Base-by-base conservation (phyloP, 2,888 invertebrate genomes). In the Eutolmus rufibarbis region DNA sequence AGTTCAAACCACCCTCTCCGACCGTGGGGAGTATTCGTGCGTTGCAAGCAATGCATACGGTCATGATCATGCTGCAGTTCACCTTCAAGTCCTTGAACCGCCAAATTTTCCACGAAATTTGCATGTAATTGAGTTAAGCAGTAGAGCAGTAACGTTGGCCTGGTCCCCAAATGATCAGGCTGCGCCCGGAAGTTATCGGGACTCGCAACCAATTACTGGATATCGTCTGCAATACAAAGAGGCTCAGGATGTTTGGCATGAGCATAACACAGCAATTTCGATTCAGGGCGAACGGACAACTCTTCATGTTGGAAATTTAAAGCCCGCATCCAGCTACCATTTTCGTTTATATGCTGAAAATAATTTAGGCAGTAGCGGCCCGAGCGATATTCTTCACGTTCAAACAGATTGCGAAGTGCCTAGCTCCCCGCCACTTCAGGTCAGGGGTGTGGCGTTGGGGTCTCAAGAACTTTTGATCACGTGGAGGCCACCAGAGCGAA, bases 401-500 rank as follows among this genome's bases (percentile, higher is more conserved):
- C 93, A 94, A 90, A 94, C 94, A 0, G 94, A 94, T 79, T 93
- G 93, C 0, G 94, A 94, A 93, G 95, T 95, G 0, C 96, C 96
- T 0, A 95, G 95, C 19, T 96, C 96, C 66, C 94, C 96, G 0
- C 96, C 96, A 0, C 93, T 93, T 34, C 94, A 94, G 90, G 95
- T 96, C 31, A 94, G 94, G 81, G 95, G 95, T 19, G 94, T 95
- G 51, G 94, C 96, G 0, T 93, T 95, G 14, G 95, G 95, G 1
- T 95, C 96, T 0, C 95, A 96, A 88, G 95, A 96, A 91, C 92
- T 96, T 77, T 94, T 95, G 90, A 95, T 96, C 88, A 94, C 95
- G n/a, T 96, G 96, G 96, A 94, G 95, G 86, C 95, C 96, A 5
- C 96, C 96, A 0, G 94, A 95, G 57, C 93, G 95, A n/a, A 95